Evolutionary conservation across 2,113 vertebrate species (phyloP), one percentile per base, ranked within the genome.

Genomic region (Myocastor coypus): DNA sequence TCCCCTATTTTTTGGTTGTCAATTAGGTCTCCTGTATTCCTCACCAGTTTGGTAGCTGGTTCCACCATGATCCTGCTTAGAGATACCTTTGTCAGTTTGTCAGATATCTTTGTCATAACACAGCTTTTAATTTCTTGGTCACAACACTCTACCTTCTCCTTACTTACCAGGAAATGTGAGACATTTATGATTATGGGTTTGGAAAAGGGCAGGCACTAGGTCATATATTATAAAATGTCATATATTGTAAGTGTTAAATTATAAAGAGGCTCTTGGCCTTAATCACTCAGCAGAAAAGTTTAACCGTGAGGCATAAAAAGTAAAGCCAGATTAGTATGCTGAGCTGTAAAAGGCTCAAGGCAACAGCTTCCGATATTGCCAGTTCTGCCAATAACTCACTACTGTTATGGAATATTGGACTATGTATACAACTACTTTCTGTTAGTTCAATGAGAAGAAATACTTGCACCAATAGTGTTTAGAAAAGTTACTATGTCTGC

Each of bases 21-120:
- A 84, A 3, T 89, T 94, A 55, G 55, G 57, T 84, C 69, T 90
- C 57, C 57, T 63, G 71, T 84, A 61, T 81, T 92, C 68, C 77
- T 82, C 50, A 85, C 83, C 11, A 81, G 63, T 86, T 95, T 92
- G 28, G 28, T 94, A 37, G 16, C 24, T 75, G 50, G 19, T 55
- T 94, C 37, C n/a, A 24, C 40, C 42, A 52, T 80, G 28, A 63
- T 52, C 40, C 9, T 82, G 37, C 11, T 75, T 20, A 26, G 64
- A 46, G 63, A 46, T 37, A 34, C 59, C 28, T 73, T 5, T 0
- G 2, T 95, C 22, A 64, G 28, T 20, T 82, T 19, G 4, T 9
- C 8, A 32, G 46, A 46, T 46, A 4, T 46, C 46, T 46, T 4
- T 46, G 46, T 46, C n/a, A 52, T 8, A 61, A 40, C 80, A 75